Evolutionary conservation across 2,888 invertebrate genomes (phyloP).

Genomic region (Slavum lentiscoides): DNA sequence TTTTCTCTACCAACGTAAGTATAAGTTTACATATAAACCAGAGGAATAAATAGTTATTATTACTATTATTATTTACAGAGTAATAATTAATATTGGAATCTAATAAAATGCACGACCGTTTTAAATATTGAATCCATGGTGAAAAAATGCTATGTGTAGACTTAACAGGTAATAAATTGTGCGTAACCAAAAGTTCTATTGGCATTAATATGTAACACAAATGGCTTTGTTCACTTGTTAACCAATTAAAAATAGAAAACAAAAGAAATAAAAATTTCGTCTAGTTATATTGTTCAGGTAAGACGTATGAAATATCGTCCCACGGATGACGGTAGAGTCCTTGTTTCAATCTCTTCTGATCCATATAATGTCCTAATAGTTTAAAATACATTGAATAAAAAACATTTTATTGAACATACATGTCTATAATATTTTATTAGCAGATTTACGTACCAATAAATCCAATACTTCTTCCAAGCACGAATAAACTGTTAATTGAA

Average conservation of each 20-base stretch:
- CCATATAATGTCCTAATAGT: slow-evolving; percentile 84
- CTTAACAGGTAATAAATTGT: slow-evolving; percentile 46
- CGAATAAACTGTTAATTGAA: slow-evolving; percentile 96
- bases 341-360: slow-evolving; percentile 97
- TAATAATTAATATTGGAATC: slow-evolving; percentile 31
- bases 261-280: slow-evolving; percentile 5
- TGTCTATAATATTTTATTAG: not conserved
- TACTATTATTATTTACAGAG: slow-evolving; percentile 39
- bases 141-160: slow-evolving; percentile 43
- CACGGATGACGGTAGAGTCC: slow-evolving; percentile 99
- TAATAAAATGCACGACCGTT: slow-evolving; percentile 27
- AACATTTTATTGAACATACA: not conserved
- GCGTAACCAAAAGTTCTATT: slow-evolving; percentile 46
- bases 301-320: slow-evolving; percentile 94
- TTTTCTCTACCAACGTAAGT: slow-evolving; percentile 14
- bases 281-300: slow-evolving; percentile 73
- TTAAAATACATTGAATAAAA: not conserved
- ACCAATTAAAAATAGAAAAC: slow-evolving; percentile 43
- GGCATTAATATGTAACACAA: slow-evolving; percentile 19
- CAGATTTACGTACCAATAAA: slow-evolving; percentile 74
- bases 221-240: slow-evolving; percentile 50
- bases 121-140: slow-evolving; percentile 42
- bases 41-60: slow-evolving; percentile 19
- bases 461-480: slow-evolving; percentile 96
- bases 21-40: slow-evolving; percentile 31